A percentile compares a stretch with the other conserved stretches of the same genome.
Evolutionary conservation across 2,888 invertebrate genomes (phyloP).

Genomic region (Acleris cristana): DNA sequence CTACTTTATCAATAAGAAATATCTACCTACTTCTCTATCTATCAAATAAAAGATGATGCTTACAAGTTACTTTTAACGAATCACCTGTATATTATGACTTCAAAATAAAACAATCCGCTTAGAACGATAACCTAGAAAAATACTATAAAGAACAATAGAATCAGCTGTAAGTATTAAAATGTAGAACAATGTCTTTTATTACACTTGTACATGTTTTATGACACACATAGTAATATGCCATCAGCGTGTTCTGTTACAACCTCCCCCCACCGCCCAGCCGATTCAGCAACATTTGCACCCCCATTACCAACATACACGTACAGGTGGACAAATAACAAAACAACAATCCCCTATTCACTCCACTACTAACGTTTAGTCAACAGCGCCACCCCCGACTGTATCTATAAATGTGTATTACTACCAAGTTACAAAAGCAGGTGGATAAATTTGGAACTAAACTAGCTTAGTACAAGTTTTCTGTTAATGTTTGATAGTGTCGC

Average conservation of each 20-base stretch:
- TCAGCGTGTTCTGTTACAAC: slow-evolving; percentile 2
- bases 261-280: not conserved
- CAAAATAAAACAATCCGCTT: no score
- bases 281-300: slow-evolving; percentile 20
- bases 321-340: slow-evolving; percentile 5
- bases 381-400: slow-evolving; percentile 16
- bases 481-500: slow-evolving; percentile 13
- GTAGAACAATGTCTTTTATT: no score
- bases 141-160: no score
- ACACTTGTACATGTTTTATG: no score
- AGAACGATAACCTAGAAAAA: no score
- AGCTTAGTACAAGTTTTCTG: not conserved
- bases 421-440: slow-evolving; percentile 16
- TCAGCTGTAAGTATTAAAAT: no score
- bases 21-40: no score
- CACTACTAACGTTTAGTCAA: slow-evolving; percentile 6
- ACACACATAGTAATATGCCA: slow-evolving; percentile 6
- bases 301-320: slow-evolving; percentile 9
- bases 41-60: no score
- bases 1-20: no score
- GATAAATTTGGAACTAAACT: slow-evolving; percentile 9
- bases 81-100: no score
- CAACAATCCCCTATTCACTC: slow-evolving; percentile 9
- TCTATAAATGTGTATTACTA: slow-evolving; percentile 17
- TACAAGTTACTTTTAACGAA: no score